Evolutionary conservation across 2,113 vertebrate species (phyloP), one percentile per base, ranked within the genome.

Genomic region (Psilopsiagon aurifrons): DNA sequence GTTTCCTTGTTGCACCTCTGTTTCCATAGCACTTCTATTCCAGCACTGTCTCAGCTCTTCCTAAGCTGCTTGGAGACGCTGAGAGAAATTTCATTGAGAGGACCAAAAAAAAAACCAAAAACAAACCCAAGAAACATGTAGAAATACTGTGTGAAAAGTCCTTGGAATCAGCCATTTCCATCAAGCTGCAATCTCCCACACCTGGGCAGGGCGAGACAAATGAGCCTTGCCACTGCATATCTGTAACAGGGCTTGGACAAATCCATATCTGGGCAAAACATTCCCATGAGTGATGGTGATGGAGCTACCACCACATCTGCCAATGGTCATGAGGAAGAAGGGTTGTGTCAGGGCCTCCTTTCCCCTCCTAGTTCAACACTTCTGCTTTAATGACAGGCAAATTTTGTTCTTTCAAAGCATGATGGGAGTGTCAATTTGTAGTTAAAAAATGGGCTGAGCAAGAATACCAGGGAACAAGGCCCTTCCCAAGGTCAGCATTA

Each of bases 211-310:
- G 13, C 14, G 4, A 6, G 47, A 39, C 3, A 5, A 43, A 35
- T 44, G 18, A 69, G 27, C 7, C 25, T 63, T 0, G 2, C 11
- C 17, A 3, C n/a, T 22, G 69, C 18, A 5, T 33, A 33, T 0
- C 0, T 5, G n/a, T n/a, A 64, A 41, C 0, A 1, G n/a, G 19
- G 25, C 13, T 41, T 31, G 19, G 25, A 22, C 27, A 47, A 35
- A 25, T 6, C 13, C 6, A 0, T 73, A 49, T 16, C 47, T 55
- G 24, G 49, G 41, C 43, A 57, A 43, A 35, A 6, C 5, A 1
- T 59, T 47, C 20, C 71, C 41, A 57, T 14, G 10, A 22, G 39
- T 41, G 63, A 63, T 39, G 37, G 35, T 49, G 27, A 18, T 47
- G 31, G 49, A 71, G 35, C 8, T 44, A 20, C 19, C 5, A 6